Evolutionary conservation across 2,797 vertebrate genomes (phyloP), one percentile per base, ranked within the genome.

Genomic region (Nyctalus aviator): DNA sequence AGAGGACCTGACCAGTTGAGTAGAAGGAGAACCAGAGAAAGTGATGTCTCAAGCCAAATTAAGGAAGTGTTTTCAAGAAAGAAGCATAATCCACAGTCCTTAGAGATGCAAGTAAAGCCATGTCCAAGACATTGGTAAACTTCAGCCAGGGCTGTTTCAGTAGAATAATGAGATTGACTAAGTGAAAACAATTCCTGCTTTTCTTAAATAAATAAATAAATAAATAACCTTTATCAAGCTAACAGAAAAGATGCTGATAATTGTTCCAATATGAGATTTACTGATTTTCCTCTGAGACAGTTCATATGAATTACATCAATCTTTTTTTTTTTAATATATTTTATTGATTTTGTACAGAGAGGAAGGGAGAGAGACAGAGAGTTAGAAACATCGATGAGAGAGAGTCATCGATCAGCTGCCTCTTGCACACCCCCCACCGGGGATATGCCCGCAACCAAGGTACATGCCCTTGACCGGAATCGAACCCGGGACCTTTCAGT

Each of bases 261-360:
- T 94, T 95, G 93, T 89, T 93, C 84, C 91, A 93, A 90, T 92
- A 95, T 95, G 82, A 46, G 1, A 17, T 88, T 94, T 96, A 94
- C 90, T 8, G 91, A 95, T 97, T 97, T 97, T 96, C 44, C 48
- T 95, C 78, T 86, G 83, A 96, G 95, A 94, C 95, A 91, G 75
- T 89, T 94, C 96, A 23, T 66, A 64, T 95, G 72, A 72, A 84
- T 94, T 93, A 75, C 64, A 92, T 87, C 93, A 76, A 93, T 95
- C 87, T 35, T 30, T 96, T 90, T n/a, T n/a, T n/a, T n/a, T n/a
- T n/a, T n/a, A n/a, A n/a, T n/a, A n/a, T n/a, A n/a, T n/a, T n/a
- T n/a, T n/a, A n/a, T n/a, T n/a, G n/a, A n/a, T n/a, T n/a, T n/a
- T n/a, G n/a, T n/a, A n/a, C n/a, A n/a, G n/a, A n/a, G n/a, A n/a